phyloP scores from a whole-genome alignment of 92 coral and sea anemone genomes.

The Heteractis magnifica region DNA sequence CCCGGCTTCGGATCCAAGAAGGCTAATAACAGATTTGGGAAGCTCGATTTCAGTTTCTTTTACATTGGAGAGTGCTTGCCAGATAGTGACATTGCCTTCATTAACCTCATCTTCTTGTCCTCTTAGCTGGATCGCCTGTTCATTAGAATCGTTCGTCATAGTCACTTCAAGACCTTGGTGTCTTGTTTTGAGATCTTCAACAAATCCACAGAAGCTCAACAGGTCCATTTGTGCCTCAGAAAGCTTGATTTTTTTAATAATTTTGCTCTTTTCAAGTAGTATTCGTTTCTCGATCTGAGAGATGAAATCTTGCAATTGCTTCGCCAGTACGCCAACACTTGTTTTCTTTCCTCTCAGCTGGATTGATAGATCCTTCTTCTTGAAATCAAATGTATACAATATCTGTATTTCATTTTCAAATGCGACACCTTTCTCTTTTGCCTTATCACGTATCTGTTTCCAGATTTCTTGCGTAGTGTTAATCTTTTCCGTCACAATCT shows the following conservation, averaged over 20 bases:
- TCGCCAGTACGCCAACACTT: slow-evolving; percentile 18
- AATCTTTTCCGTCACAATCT: not conserved
- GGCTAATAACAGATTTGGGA: slow-evolving; percentile 10
- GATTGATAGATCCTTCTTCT: slow-evolving; percentile 4
- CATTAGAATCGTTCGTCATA: slow-evolving; percentile 1
- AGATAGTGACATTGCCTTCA: slow-evolving; percentile 22
- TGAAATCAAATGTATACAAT: not conserved
- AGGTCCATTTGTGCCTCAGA: slow-evolving; percentile 24
- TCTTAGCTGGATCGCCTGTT: slow-evolving; percentile 13
- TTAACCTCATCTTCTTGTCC: slow-evolving; percentile 29
- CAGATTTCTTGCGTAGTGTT: slow-evolving; percentile 17
- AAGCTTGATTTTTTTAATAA: slow-evolving; percentile 2
- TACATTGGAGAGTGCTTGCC: slow-evolving; percentile 33
- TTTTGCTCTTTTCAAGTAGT: slow-evolving; percentile 33
- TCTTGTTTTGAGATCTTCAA: slow-evolving; percentile 22
- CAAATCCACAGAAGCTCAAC: slow-evolving; percentile 27
- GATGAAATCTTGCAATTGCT: slow-evolving; percentile 25
- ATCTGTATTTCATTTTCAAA: not conserved
- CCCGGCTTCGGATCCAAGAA: slow-evolving; percentile 12
- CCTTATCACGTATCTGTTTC: not conserved
- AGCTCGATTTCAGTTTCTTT: slow-evolving; percentile 20
- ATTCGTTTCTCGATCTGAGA: slow-evolving; percentile 28
- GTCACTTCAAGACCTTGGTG: slow-evolving; percentile 17
- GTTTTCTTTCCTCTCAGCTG: slow-evolving; percentile 22
- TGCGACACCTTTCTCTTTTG: not conserved